Evolutionary conservation across 2,797 vertebrate genomes (phyloP).

Genomic region (Uromys caudimaculatus): DNA sequence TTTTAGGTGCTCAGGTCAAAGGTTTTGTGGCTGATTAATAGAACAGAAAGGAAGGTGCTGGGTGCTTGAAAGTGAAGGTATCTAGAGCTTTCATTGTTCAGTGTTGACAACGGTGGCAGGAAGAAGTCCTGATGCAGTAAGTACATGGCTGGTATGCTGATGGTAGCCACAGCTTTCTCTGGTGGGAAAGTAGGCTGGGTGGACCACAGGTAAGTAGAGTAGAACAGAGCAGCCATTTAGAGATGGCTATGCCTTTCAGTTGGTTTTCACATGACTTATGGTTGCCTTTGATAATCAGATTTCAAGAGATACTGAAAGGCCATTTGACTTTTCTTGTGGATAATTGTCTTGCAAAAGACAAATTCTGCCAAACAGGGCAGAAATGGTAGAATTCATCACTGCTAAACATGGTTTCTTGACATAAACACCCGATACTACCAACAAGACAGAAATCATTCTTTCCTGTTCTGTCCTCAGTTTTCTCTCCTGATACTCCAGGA

Average conservation of each 20-base stretch:
- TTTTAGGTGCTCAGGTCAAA: neutral
- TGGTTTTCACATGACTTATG: neutral
- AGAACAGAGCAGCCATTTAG: neutral
- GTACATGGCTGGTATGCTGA: neutral
- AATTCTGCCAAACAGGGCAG: neutral
- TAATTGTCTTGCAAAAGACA: constrained; percentile 47
- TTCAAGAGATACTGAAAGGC: constrained; percentile 31
- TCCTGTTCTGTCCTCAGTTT: neutral
- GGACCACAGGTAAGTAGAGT: neutral
- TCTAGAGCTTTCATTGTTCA: constrained; percentile 23
- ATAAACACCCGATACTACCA: neutral
- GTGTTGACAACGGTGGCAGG: neutral
- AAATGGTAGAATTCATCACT: neutral
- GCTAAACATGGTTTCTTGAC: neutral
- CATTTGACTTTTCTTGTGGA: constrained; percentile 41
- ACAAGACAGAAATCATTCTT: neutral
- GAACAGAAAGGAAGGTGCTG: constrained; percentile 34
- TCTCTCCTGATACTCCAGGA: neutral
- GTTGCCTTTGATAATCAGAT: constrained; percentile 26
- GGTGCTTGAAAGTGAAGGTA: neutral
- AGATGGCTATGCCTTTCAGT: neutral
- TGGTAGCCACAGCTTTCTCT: neutral
- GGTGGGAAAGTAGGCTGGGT: neutral
- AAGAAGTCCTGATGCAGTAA: neutral
- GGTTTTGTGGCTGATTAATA: constrained; percentile 35